phyloP scores from a whole-genome alignment of 2,113 vertebrate genomes.

The Meles meles region DNA sequence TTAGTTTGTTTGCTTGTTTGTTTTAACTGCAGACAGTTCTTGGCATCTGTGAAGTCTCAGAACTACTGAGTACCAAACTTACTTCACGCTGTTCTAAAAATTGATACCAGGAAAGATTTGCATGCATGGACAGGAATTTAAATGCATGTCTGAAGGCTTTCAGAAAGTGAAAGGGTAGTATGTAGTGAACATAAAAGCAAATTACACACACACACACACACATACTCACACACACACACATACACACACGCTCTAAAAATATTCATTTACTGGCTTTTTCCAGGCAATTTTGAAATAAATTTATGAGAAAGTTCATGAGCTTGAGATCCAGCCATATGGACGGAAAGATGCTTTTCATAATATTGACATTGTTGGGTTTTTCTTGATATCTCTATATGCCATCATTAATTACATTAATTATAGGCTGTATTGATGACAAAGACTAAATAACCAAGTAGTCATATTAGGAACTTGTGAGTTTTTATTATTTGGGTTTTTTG shows the following conservation, averaged over 20 bases:
- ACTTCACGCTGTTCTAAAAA: neutral
- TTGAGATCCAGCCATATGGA: neutral
- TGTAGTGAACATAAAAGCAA: neutral
- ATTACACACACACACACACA: neutral
- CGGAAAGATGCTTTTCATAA: neutral
- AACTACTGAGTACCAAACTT: neutral
- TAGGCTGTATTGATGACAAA: neutral
- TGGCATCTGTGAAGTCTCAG: neutral
- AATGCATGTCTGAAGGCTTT: neutral
- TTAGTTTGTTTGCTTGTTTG: neutral
- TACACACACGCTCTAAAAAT: neutral
- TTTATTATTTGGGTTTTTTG: neutral
- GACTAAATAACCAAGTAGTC: neutral
- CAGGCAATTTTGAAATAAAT: neutral
- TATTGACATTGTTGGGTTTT: neutral
- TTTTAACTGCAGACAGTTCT: neutral
- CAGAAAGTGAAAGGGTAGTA: neutral
- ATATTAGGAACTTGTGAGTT: neutral
- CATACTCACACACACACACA: neutral
- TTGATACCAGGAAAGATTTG: neutral
- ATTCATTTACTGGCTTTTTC: neutral
- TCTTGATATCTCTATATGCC: neutral
- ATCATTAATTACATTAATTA: slow-evolving; percentile 2
- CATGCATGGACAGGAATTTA: neutral
- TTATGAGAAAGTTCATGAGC: neutral